phyloP scores from a whole-genome alignment of 2,888 invertebrate species.

The Nephrocerus scutellatus region DNA sequence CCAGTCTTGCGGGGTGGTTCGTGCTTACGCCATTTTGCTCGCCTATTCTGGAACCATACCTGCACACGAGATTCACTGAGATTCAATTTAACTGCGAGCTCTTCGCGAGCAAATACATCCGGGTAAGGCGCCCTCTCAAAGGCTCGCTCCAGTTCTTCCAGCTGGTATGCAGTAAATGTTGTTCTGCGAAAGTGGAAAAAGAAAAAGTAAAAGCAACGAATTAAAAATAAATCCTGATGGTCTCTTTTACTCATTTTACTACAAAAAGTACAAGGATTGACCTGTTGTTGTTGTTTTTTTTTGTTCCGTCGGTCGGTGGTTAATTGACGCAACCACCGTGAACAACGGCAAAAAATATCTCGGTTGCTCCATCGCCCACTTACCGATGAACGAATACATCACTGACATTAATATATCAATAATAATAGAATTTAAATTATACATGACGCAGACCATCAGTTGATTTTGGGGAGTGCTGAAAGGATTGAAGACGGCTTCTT shows the following conservation, averaged over 20 bases:
- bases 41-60: conserved; percentile 59
- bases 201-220: conserved; percentile 22
- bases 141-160: conserved; percentile 87
- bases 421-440: too few relatives aligned
- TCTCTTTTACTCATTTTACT: background rate
- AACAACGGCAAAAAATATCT: too few relatives aligned
- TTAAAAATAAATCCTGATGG: background rate
- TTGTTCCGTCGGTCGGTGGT: too few relatives aligned
- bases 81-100: conserved; percentile 81
- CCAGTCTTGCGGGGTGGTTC: conserved; percentile 88
- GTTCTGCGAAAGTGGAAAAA: conserved; percentile 59
- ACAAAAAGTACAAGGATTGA: too few relatives aligned
- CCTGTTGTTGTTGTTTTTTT: too few relatives aligned
- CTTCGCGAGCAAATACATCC: conserved; percentile 91
- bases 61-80: conserved; percentile 73
- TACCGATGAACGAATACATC: too few relatives aligned
- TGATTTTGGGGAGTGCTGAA: too few relatives aligned
- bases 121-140: conserved; percentile 95
- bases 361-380: too few relatives aligned
- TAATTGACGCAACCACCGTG: too few relatives aligned
- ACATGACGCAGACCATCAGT: too few relatives aligned
- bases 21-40: conserved; percentile 91
- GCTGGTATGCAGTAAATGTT: conserved; percentile 90
- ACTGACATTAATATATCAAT: background rate
- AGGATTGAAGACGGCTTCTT: too few relatives aligned